phyloP scores from a whole-genome alignment of 2,797 vertebrate genomes.

The Acanthurus lineatus region DNA sequence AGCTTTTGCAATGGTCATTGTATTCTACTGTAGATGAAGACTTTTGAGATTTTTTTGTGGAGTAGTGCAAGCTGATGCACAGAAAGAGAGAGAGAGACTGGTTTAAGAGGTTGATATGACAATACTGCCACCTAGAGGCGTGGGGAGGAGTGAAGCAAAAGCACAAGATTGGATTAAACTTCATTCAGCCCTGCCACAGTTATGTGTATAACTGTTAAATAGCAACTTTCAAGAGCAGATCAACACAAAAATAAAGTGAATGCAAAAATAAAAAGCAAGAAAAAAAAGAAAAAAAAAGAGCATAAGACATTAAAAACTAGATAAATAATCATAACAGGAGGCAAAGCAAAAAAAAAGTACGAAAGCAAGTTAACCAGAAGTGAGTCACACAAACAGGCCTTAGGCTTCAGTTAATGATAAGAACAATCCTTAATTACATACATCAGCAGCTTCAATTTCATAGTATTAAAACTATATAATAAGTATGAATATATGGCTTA shows the following conservation, averaged over 20 bases:
- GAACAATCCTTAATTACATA: constrained; percentile 12
- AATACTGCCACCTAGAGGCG: constrained; percentile 86
- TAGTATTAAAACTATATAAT: background rate
- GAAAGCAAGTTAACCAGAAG: no score
- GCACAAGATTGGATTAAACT: constrained; percentile 70
- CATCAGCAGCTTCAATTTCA: constrained; percentile 7
- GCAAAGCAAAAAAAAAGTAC: no score
- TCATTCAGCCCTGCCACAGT: constrained; percentile 59
- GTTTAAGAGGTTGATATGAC: constrained; percentile 72
- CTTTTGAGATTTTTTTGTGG: constrained; percentile 32
- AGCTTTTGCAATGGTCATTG: constrained; percentile 16
- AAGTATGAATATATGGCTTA: background rate
- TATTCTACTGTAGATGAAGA: constrained; percentile 26
- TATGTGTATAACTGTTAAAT: no score
- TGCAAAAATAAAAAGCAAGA: no score
- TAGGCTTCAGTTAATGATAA: constrained; percentile 26
- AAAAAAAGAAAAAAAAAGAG: no score
- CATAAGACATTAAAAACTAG: no score
- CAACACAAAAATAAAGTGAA: no score
- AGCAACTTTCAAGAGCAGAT: no score
- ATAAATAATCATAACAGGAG: no score
- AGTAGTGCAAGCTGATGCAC: constrained; percentile 28
- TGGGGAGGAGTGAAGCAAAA: constrained; percentile 54
- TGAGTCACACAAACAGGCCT: no score
- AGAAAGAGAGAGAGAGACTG: background rate